Evolutionary conservation across 2,113 vertebrate species (phyloP), one percentile per base, ranked within the genome.

Genomic region (Dicentrarchus labrax): DNA sequence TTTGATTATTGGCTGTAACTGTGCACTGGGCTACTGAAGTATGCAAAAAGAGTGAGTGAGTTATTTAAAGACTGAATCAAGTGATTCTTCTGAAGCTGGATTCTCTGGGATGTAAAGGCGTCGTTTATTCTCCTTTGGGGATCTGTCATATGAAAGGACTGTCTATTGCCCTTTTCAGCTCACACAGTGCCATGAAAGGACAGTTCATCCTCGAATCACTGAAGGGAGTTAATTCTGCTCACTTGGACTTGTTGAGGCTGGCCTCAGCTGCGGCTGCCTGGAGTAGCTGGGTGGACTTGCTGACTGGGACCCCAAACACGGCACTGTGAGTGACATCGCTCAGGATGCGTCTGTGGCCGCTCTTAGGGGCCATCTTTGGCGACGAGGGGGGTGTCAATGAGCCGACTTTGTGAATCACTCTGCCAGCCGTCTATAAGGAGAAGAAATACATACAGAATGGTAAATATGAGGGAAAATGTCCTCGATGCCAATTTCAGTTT

Each of bases 171-270:
- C 50, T 4, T 66, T 70, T 51, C 56, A 39, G 79, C 86, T 86
- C 78, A 69, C 73, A 80, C 41, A 16, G 51, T 51, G 65, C 68
- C 56, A 92, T 90, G 81, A 94, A 91, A 89, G 87, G 69, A 85
- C 86, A 83, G 75, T 87, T 90, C 69, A 83, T 88, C 54, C 65
- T 66, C 61, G 72, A 56, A 78, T 84, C 65, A 82, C 70, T 86
- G 74, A 91, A 68, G 80, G 56, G 76, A 79, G 62, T 73, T 84
- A 21, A 87, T 90, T 92, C 72, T 87, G 88, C 97, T 93, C 94
- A 99, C 98, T 99, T 99, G 89, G 98, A 99, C 73, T 99, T 99
- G 95, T 99, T 99, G 93, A 99, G 97, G 82, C 97, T 95, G 90
- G 98, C 98, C 89, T 99, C 97, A 0, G 98, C 98, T 16, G 98